Percentiles rank a stretch among this genome's conserved stretches.
Conservation (phyloP, 2,888 invertebrate species). For the Ramazzottius varieornatus region DNA sequence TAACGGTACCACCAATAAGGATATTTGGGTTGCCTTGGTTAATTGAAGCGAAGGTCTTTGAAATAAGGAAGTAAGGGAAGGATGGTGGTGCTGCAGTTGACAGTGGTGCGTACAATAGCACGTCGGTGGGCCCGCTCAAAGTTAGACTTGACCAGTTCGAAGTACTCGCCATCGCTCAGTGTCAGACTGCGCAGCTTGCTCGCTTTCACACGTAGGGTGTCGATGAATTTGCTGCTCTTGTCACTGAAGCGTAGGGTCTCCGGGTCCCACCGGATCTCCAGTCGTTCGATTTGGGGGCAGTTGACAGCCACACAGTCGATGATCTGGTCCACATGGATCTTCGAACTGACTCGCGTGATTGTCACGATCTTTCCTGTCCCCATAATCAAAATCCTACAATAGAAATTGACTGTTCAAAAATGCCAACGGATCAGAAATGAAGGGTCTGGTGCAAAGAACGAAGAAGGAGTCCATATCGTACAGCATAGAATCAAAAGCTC, state of each 20-base stretch:
- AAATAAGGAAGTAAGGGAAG: slow-evolving; percentile 75
- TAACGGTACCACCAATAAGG: too few relatives aligned
- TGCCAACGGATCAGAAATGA: too few relatives aligned
- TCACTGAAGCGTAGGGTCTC: slow-evolving; percentile 93
- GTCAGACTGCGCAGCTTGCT: slow-evolving; percentile 70
- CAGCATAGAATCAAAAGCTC: too few relatives aligned
- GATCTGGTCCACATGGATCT: slow-evolving; percentile 61
- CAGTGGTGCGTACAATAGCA: slow-evolving; percentile 84
- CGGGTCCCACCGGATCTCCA: slow-evolving; percentile 94
- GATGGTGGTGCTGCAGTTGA: slow-evolving; percentile 76
- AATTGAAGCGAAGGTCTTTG: slow-evolving; percentile 83
- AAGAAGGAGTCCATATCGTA: neutral
- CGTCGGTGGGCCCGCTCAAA: slow-evolving; percentile 89
- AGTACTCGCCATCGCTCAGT: slow-evolving; percentile 90
- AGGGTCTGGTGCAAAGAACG: neutral
- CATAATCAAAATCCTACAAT: slow-evolving; percentile 64
- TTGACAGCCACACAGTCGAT: slow-evolving; percentile 89
- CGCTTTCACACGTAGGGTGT: slow-evolving; percentile 79
- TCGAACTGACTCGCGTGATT: slow-evolving; percentile 42
- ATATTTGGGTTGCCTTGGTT: slow-evolving; percentile 8
- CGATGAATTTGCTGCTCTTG: slow-evolving; percentile 96
- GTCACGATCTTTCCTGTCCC: slow-evolving; percentile 31
- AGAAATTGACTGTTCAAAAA: slow-evolving; percentile 7
- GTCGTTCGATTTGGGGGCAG: slow-evolving; percentile 56
- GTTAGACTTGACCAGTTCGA: slow-evolving; percentile 94